Conservation (phyloP, 2,888 invertebrate genomes). For the Drepanosiphum platanoidis region DNA sequence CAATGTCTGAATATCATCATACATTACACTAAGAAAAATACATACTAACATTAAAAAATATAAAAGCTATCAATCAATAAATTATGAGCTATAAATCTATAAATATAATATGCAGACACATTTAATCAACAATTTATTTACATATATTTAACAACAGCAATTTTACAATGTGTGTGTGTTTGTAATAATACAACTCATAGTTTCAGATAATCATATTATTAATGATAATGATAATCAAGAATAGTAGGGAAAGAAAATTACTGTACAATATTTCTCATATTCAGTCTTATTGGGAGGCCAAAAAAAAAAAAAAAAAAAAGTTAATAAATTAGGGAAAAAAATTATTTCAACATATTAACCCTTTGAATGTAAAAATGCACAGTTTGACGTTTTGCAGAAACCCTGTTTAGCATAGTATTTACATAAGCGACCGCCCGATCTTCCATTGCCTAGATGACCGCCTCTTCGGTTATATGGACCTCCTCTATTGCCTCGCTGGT, state of each 20-base stretch:
- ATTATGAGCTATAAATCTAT: too few species aligned
- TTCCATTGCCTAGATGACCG: conserved; percentile 34
- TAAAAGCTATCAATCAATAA: too few species aligned
- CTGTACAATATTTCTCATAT: conserved; percentile 23
- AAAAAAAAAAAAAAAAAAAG: conserved; percentile 23
- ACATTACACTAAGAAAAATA: too few species aligned
- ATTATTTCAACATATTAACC: conserved; percentile 11
- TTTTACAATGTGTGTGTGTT: not conserved
- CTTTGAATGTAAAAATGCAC: conserved; percentile 57
- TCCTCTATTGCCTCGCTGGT: conserved; percentile 36
- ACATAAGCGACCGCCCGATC: conserved; percentile 31
- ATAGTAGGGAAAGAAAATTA: conserved; percentile 6
- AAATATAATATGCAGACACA: not conserved
- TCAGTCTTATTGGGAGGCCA: conserved; percentile 55
- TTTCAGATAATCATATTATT: conserved; percentile 4
- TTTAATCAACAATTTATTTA: not conserved
- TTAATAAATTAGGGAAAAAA: not conserved
- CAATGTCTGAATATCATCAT: too few species aligned
- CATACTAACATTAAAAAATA: too few species aligned
- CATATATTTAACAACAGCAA: conserved; percentile 9
- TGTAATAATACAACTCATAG: conserved; percentile 17
- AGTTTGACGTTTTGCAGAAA: conserved; percentile 57
- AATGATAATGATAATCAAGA: conserved; percentile 10
- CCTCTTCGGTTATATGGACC: conserved; percentile 45
- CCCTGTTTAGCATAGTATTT: conserved; percentile 58